Base-by-base conservation (phyloP, 2,113 vertebrate genomes). In the Phylloscopus trochiloides region DNA sequence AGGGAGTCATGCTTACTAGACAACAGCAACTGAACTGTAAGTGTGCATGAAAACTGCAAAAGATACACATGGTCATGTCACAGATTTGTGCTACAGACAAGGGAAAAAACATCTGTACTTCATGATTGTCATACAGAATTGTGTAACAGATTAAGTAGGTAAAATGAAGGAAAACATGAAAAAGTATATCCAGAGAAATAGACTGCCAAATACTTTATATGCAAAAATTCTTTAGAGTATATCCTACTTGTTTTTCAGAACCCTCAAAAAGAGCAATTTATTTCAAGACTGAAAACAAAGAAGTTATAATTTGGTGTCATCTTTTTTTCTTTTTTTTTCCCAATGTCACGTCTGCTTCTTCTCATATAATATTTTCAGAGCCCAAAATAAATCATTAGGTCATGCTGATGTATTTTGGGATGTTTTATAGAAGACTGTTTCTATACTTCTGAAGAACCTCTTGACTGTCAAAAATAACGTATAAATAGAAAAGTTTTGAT, bases 401-500 rank as follows among this genome's bases (percentile, higher is more conserved):
- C 73, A 76, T 50, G 18, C 62, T 90, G 80, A 61, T 95, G 24
- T 95, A 92, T 96, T 97, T 94, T 78, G 29, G 50, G 84, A 82
- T 76, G 29, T 75, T 97, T 95, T 96, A 94, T 82, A 28, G 87
- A 82, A 82, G 45, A 31, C 42, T 82, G 22, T 90, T 94, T 96
- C 89, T 79, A 42, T 90, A 90, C 58, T 92, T 96, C 91, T 95
- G 45, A 91, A 78, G 80, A 90, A 72, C 40, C 14, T 93, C 47
- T 80, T 77, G 78, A 93, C 50, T 92, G 83, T 89, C 73, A 92
- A 58, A 93, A 96, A 71, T 67, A 73, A 75, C 83, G 38, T 94
- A 89, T 92, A 96, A 96, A 95, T 92, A 96, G 78, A 57, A 85
- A 68, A 92, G 52, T 87, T 95, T 96, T 87, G 42, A 75, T 94